Base-by-base conservation (phyloP, 2,113 vertebrate genomes). In the Actenoides lindsayi region DNA sequence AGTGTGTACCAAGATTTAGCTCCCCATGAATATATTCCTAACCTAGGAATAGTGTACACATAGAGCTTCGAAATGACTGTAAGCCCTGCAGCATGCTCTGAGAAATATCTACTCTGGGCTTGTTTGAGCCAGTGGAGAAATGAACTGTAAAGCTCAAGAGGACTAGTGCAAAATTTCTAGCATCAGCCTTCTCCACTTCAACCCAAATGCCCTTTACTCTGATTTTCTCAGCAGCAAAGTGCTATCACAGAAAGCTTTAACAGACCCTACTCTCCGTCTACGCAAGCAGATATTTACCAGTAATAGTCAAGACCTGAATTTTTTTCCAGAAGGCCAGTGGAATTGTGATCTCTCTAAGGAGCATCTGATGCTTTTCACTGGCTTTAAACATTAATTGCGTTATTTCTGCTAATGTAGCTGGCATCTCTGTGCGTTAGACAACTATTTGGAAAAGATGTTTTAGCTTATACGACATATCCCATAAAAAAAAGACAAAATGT, bases 31-130 rank as follows among this genome's bases (percentile, higher is more conserved):
- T 41, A 17, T 39, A 27, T 44, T 86, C 19, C 68, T 77, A 51
- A 81, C 33, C 5, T 33, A 57, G 51, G 64, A 81, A 50, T 2
- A 31, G 24, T 18, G 25, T 39, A 48, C 24, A 33, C 10, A 12
- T 13, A 56, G 35, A 56, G 50, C 63, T 91, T 41, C 70, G 76
- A 86, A 70, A 83, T 28, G 1, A 17, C 54, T 70, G 42, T 31
- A 62, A 90, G 76, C 68, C 92, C 88, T 81, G 64, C 37, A 76
- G 76, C 56, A 9, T n/a, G 60, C 76, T 94, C 85, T 93, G 79
- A 92, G 90, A 95, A 90, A 67, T 75, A 87, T 13, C 92, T 94
- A 51, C 37, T 80, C 46, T 67, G 76, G 82, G 20, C 17, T 90
- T 78, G 31, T 71, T 83, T 56, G 42, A 92, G 42, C 56, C 60